These are phyloP conservation scores for Drosophila buzzatii DNA, from an alignment of 2,888 invertebrate species.

Conservation along the genomic window DNA sequence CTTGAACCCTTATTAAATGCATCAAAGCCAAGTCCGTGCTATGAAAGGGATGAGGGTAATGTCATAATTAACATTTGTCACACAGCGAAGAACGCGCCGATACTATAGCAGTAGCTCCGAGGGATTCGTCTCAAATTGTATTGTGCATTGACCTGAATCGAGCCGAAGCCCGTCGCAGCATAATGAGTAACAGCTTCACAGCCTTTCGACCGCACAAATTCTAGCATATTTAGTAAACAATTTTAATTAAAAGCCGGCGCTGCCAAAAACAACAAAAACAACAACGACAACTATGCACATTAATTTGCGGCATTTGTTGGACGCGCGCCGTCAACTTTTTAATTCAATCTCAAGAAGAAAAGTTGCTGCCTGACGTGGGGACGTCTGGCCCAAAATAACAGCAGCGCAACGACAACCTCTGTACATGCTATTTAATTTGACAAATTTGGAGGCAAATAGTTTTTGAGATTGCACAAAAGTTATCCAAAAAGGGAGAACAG, in stretches of 20 bases:
- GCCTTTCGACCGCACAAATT: slow-evolving; percentile 56
- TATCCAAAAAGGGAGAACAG: slow-evolving; percentile 30
- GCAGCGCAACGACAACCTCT: slow-evolving; percentile 29
- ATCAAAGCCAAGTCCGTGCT: slow-evolving; percentile 40
- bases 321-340: slow-evolving; percentile 70
- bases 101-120: slow-evolving; percentile 36
- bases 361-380: slow-evolving; percentile 52
- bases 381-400: slow-evolving; percentile 38
- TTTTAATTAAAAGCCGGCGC: slow-evolving; percentile 74
- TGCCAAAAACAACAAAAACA: slow-evolving; percentile 16
- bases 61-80: slow-evolving; percentile 75
- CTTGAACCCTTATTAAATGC: slow-evolving; percentile 64
- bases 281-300: slow-evolving; percentile 64
- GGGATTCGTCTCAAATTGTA: slow-evolving; percentile 54
- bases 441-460: slow-evolving; percentile 77
- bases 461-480: slow-evolving; percentile 48
- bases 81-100: slow-evolving; percentile 57
- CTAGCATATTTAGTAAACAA: slow-evolving; percentile 76
- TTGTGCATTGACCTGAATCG: slow-evolving; percentile 75
- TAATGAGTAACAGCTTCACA: slow-evolving; percentile 23
- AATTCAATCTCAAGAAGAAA: slow-evolving; percentile 73
- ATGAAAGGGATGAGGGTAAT: slow-evolving; percentile 15
- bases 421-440: slow-evolving; percentile 80
- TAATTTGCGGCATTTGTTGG: slow-evolving; percentile 74
- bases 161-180: slow-evolving; percentile 21